Base-by-base conservation (phyloP, 2,797 vertebrate genomes). In the Thaleichthys pacificus region DNA sequence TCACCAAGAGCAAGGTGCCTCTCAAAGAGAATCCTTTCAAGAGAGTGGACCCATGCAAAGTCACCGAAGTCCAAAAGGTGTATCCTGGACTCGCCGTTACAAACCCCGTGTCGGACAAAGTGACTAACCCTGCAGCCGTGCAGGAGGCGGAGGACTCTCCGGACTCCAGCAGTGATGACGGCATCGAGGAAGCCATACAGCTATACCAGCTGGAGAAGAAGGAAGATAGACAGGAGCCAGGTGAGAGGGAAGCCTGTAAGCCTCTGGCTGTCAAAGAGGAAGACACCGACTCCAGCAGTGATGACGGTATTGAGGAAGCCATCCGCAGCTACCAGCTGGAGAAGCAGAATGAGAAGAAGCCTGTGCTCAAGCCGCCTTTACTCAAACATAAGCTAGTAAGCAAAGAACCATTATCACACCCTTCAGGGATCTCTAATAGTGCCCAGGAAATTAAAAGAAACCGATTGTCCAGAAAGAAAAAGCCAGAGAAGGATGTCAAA, bases 291-390 rank as follows among this genome's bases (percentile, higher is more conserved):
- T 98, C 97, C 0, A 98, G 96, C 8, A 99, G 97, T 0, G 96
- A 99, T 0, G 97, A 99, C 0, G 97, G 98, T 19, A 99, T 99
- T 0, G 98, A 99, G 72, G 96, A 98, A 85, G 98, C 97, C 60
- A 99, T 99, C 77, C 95, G 93, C 68, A 89, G 86, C 66, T 99
- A 97, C 84, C 97, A 99, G 90, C 93, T 94, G 11, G 95, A 98
- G 85, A 96, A 95, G n/a, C 78, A 93, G 70, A 86, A 92, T 81
- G 84, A 94, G 75, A 17, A 87, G 14, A 91, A 85, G 73, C 80
- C 63, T n/a, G 64, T 71, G 26, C 68, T 83, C 3, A 91, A 84
- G 38, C 81, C 83, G 14, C 78, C 80, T 58, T 66, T 82, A 28
- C 79, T 82, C n/a, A 80, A 82, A 68, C 78, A 80, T 61, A 83